Conservation (phyloP, 2,113 vertebrate genomes). For the Megaceryle maxima region DNA sequence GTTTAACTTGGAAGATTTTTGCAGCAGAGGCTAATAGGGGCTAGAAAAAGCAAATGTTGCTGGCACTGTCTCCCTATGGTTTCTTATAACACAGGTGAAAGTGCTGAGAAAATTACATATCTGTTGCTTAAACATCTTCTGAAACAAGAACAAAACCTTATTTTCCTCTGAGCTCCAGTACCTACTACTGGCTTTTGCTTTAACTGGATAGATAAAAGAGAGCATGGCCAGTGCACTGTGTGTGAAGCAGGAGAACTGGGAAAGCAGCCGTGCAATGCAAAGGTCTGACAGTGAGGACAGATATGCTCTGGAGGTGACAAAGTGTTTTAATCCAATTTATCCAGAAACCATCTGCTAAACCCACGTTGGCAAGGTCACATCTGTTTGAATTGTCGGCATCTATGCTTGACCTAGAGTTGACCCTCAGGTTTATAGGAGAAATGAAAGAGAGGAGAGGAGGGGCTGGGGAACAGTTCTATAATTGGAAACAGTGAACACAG, state of each 20-base stretch:
- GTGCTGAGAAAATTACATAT: neutral
- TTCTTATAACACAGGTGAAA: neutral
- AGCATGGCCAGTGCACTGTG: neutral
- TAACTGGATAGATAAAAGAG: neutral
- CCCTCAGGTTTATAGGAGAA: conserved; percentile 7
- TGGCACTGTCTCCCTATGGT: neutral
- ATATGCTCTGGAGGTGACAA: conserved; percentile 3
- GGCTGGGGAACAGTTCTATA: neutral
- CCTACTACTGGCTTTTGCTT: neutral
- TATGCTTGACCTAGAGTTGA: neutral
- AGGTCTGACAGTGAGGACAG: neutral
- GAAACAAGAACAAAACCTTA: neutral
- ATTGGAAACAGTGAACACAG: neutral
- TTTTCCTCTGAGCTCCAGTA: neutral
- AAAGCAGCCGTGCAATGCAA: neutral
- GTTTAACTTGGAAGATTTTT: neutral
- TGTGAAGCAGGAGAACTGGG: neutral
- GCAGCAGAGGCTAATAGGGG: neutral
- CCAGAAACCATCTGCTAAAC: conserved; percentile 23
- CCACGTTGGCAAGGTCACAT: neutral
- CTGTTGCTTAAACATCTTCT: neutral
- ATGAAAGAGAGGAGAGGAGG: neutral
- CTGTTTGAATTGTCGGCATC: neutral
- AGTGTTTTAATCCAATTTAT: conserved; percentile 50
- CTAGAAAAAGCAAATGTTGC: neutral